Base-by-base conservation (phyloP, 1,140 invertebrate genomes). In the Panagrolaimus sp. region DNA sequence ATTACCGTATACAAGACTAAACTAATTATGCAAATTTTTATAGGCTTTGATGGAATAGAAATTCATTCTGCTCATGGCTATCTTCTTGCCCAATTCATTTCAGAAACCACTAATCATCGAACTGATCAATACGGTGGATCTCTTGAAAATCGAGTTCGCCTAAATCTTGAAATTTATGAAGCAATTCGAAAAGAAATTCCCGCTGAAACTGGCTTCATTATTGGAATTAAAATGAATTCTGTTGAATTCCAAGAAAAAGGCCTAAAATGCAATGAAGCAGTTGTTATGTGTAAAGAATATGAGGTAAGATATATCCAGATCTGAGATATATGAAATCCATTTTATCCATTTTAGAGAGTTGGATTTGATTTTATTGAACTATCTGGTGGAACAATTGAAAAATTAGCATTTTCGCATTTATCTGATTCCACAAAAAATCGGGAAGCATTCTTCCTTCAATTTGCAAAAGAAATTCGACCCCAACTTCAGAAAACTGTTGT, bases 11-110 rank as follows among this genome's bases (percentile, higher is more conserved):
- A n/a, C n/a, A n/a, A n/a, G n/a, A n/a, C n/a, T n/a, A n/a, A n/a
- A n/a, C n/a, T n/a, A n/a, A n/a, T n/a, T n/a, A n/a, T n/a, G n/a
- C n/a, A n/a, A n/a, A n/a, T 12, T n/a, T 21, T 12, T 58, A 26
- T 28, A 58, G 73, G 76, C 17, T 58, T 58, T 26, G 63, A 64
- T 32, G 38, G 65, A 1, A 26, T 70, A n/a, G 38, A 70, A 46
- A 43, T 73, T 10, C 72, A 73, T 44, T 66, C 46, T 24, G 72
- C 71, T 0, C 69, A 73, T 58, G 72, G 72, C 15, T 73, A 73
- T 63, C 55, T 73, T 2, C 24, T 73, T 0, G 38, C 46, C 17
- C 32, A 69, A 48, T 73, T 73, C 17, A 32, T 72, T 0, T 73
- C 71, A 2, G 70, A 71, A 32, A 55, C 48, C 0, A 43, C 62